Base-by-base conservation (phyloP, 2,113 vertebrate genomes). In the Oryzias javanicus region DNA sequence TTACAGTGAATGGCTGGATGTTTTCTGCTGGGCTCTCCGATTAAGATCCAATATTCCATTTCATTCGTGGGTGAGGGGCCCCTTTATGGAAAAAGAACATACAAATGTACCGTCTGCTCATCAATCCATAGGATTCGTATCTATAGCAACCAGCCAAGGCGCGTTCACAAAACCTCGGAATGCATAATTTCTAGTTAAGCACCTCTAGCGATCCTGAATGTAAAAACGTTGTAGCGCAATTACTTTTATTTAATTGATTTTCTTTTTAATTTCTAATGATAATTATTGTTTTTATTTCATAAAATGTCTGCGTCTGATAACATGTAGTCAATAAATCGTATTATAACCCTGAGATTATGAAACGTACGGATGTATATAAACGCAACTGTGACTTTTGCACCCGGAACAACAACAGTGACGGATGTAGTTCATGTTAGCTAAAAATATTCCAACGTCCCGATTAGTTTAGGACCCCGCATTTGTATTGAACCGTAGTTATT, bases 1-100 rank as follows among this genome's bases (percentile, higher is more conserved):
- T 99, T 99, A 88, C 97, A 99, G 84, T 99, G 97, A 81, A 99
- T 99, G 17, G 96, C 93, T 17, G 97, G 94, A 74, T 99, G 96
- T 75, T 99, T 99, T 84, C 95, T 93, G 78, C 97, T 99, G 0
- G 97, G 95, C 75, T 99, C 97, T 20, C 97, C 97, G 68, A 99
- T 99, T 70, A 99, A 92, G 77, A 99, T 96, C 97, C 97, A 99
- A 46, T 97, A 91, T 64, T 99, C 97, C 73, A 91, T 94, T 85
- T 99, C 97, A 61, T 95, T 95, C 58, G 88, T 86, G 56, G 93
- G 90, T 25, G 95, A 86, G 41, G 89, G 83, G 7, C 93, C 94
- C 87, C 95, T 98, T 83, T 64, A 81, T 19, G 80, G 76, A 58
- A 86, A 1, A 41, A 17, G 45, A 14, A 44, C 12, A 16, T 3